phyloP scores from a whole-genome alignment of 1,140 invertebrate species.

The Caenorhabditis tropicalis region DNA sequence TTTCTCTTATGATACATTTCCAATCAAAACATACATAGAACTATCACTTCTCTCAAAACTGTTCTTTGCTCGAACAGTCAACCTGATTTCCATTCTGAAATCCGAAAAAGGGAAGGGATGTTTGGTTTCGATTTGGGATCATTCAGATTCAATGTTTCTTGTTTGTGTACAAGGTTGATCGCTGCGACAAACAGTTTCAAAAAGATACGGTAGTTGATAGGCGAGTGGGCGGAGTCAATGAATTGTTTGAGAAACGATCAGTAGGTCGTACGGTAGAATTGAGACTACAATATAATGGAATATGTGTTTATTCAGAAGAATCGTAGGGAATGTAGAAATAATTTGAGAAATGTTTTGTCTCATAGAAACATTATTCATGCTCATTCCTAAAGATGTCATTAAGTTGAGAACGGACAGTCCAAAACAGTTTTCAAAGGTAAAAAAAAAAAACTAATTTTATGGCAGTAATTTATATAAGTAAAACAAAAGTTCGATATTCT shows the following conservation, averaged over 20 bases:
- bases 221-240: not conserved
- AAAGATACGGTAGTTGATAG: not conserved
- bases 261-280: not conserved
- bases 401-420: no score
- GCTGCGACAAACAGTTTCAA: not conserved
- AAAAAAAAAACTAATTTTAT: no score
- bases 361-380: no score
- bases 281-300: not conserved
- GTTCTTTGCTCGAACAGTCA: constrained; percentile 6
- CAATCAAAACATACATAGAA: not conserved
- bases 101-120: not conserved
- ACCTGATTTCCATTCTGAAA: not conserved
- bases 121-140: constrained; percentile 14
- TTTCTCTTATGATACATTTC: not conserved
- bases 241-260: not conserved
- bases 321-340: no score
- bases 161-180: not conserved
- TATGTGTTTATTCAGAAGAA: not conserved
- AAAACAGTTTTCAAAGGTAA: no score
- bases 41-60: constrained; percentile 15
- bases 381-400: no score
- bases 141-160: not conserved
- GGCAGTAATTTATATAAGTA: no score
- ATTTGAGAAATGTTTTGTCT: no score
- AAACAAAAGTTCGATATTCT: no score